A percentile compares a stretch with the other conserved stretches of the same genome.
phyloP scores from a whole-genome alignment of 2,888 invertebrate species.

The Chymomyza amoena region DNA sequence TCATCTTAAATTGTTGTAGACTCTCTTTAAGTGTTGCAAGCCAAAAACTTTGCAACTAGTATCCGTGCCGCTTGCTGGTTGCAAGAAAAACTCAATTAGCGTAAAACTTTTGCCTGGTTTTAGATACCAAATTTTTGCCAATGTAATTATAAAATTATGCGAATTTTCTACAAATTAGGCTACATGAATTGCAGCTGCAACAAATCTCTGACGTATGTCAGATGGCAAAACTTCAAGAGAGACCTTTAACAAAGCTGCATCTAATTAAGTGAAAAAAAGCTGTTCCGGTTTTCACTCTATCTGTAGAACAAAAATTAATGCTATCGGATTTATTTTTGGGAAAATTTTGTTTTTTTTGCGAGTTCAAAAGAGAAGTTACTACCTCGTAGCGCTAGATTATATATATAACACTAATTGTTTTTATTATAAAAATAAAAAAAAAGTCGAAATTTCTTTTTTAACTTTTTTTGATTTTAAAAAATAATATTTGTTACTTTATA shows the following conservation, averaged over 20 bases:
- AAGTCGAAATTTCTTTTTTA: too few species aligned
- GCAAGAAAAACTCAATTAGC: constrained; percentile 33
- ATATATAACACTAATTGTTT: too few species aligned
- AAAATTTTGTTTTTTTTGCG: too few species aligned
- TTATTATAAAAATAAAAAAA: too few species aligned
- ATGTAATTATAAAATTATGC: constrained; percentile 56
- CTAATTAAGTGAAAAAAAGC: not conserved
- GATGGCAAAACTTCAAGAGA: not conserved
- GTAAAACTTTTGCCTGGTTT: not conserved
- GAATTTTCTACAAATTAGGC: constrained; percentile 32
- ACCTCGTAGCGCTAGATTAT: too few species aligned
- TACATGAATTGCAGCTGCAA: constrained; percentile 56
- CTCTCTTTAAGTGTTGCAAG: not conserved
- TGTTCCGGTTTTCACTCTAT: too few species aligned
- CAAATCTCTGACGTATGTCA: not conserved
- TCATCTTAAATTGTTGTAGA: constrained; percentile 56
- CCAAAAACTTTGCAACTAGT: not conserved
- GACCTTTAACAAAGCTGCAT: not conserved
- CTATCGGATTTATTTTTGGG: too few species aligned
- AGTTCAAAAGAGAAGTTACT: too few species aligned
- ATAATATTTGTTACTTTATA: too few species aligned
- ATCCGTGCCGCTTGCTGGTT: too few species aligned
- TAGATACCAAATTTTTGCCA: not conserved
- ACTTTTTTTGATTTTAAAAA: too few species aligned
- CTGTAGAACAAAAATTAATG: too few species aligned